Conservation (phyloP, 1,140 invertebrate species). For the Propsilocerus akamusi region DNA sequence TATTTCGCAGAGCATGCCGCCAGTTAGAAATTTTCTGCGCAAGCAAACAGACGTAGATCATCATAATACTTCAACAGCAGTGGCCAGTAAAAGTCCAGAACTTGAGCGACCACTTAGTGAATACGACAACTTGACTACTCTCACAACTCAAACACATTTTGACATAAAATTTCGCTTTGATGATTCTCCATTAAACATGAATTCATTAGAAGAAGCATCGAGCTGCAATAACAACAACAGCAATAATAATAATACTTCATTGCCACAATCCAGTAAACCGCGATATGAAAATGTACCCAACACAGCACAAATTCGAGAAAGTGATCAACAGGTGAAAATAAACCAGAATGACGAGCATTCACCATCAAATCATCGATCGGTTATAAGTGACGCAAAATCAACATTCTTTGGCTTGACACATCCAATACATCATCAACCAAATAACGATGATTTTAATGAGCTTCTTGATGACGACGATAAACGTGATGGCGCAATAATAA, state of each 20-base stretch:
- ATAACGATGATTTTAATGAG: neutral
- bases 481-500: neutral
- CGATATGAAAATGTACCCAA: neutral
- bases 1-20: neutral
- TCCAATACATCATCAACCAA: constrained; percentile 10
- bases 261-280: neutral
- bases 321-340: neutral
- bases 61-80: neutral
- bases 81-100: neutral
- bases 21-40: neutral
- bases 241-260: neutral
- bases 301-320: neutral
- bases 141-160: neutral
- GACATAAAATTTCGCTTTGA: neutral
- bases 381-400: constrained; percentile 17
- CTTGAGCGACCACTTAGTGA: neutral
- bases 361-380: neutral
- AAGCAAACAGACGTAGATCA: neutral
- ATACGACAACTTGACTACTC: neutral
- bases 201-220: too few species aligned
- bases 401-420: constrained; percentile 23
- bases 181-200: neutral
- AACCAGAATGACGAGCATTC: neutral
- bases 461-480: neutral
- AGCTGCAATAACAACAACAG: neutral